Conservation (phyloP, 2,113 vertebrate species). For the Osmerus eperlanus region DNA sequence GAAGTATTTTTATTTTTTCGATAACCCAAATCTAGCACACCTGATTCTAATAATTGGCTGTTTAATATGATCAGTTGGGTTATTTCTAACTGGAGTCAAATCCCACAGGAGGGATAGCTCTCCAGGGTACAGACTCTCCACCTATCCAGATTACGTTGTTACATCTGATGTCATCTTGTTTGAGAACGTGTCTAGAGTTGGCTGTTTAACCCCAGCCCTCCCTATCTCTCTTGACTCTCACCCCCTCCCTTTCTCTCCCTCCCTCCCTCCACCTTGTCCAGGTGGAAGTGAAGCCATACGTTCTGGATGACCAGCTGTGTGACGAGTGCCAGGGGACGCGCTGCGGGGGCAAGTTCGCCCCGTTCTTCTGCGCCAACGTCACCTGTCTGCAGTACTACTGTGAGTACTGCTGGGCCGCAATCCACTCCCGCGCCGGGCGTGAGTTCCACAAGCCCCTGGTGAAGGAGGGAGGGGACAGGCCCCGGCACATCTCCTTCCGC, state of each 20-base stretch:
- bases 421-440: slow-evolving; percentile 95
- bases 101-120: no score
- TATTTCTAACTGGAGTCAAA: no score
- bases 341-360: slow-evolving; percentile 97
- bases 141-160: no score
- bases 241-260: slow-evolving; percentile 22
- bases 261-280: slow-evolving; percentile 55
- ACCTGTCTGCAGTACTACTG: slow-evolving; percentile 99
- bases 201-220: not conserved
- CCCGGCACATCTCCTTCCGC: slow-evolving; percentile 99
- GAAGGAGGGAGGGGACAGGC: slow-evolving; percentile 98
- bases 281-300: slow-evolving; percentile 99
- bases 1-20: no score
- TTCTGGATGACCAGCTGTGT: slow-evolving; percentile 99
- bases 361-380: slow-evolving; percentile 99
- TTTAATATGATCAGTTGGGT: no score
- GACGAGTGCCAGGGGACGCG: slow-evolving; percentile 99
- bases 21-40: no score
- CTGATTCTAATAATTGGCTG: no score
- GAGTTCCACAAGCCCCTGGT: slow-evolving; percentile 99
- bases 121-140: no score
- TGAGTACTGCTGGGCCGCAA: slow-evolving; percentile 99
- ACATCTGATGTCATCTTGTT: no score
- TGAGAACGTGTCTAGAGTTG: not conserved
- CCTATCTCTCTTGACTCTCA: not conserved